Conservation (phyloP, 2,113 vertebrate genomes). For the Scatophagus argus region DNA sequence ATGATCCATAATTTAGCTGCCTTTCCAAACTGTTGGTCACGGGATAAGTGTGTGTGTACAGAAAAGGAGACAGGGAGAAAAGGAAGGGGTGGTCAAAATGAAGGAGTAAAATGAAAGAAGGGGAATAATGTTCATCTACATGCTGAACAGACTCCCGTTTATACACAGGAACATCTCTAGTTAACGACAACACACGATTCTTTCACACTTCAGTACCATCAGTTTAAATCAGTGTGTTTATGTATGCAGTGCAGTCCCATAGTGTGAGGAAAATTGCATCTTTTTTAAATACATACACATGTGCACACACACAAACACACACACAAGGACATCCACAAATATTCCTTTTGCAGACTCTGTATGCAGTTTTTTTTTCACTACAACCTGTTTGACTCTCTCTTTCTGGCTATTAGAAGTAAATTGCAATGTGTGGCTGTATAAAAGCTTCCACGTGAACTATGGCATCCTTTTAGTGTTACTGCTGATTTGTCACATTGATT, state of each 20-base stretch:
- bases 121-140: background rate
- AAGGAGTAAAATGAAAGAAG: slow-evolving; percentile 4
- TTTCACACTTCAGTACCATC: background rate
- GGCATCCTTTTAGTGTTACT: slow-evolving; percentile 67
- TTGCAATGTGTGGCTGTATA: slow-evolving; percentile 58
- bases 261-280: slow-evolving; percentile 11
- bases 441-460: slow-evolving; percentile 59
- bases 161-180: background rate
- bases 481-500: slow-evolving; percentile 70
- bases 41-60: slow-evolving; percentile 50
- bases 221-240: background rate
- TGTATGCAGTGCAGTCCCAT: background rate
- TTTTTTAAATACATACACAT: background rate
- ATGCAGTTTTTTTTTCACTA: slow-evolving; percentile 26
- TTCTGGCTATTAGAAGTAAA: slow-evolving; percentile 64
- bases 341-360: slow-evolving; percentile 49
- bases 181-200: background rate
- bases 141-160: background rate
- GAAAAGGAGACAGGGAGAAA: background rate
- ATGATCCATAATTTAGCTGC: slow-evolving; percentile 86
- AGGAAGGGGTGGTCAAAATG: background rate
- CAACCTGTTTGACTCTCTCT: slow-evolving; percentile 64
- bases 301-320: background rate
- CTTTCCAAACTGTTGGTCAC: slow-evolving; percentile 66
- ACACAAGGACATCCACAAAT: background rate